Evolutionary conservation across 2,888 invertebrate species (phyloP), one percentile per base, ranked within the genome.

Genomic region (Nysson spinosus): DNA sequence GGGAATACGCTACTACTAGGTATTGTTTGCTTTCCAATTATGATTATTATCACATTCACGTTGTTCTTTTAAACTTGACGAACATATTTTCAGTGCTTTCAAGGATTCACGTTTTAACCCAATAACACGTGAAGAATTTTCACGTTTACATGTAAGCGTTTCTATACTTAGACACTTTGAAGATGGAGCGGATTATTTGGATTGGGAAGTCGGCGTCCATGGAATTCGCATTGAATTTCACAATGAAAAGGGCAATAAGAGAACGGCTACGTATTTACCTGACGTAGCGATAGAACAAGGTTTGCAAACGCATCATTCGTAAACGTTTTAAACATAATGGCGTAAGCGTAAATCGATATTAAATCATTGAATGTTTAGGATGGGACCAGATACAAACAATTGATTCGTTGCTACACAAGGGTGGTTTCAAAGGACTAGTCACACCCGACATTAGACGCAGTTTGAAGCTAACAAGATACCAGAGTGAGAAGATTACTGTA

Each of bases 301-400:
- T 96, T 52, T 22, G 65, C 50, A 39, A 9, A 17, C 14, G 1
- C 7, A 0, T 19, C 34, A 16, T 5, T 20, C 11, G 2, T 11
- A 37, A 44, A n/a, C n/a, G n/a, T n/a, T n/a, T n/a, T n/a, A n/a
- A n/a, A n/a, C n/a, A n/a, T n/a, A n/a, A n/a, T n/a, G n/a, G n/a
- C 20, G 7, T 30, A 46, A 43, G 11, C 24, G 22, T 17, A 26
- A 0, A 32, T 5, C 5, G 9, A 43, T 24, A 7, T 34, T n/a
- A 42, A 17, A 11, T 24, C 9, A 20, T 50, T 14, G 6, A 52
- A 86, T 46, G 22, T 89, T 12, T 88, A 98, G 98, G 98, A 81
- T 99, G 99, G 99, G 96, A 98, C 91, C 96, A 97, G 89, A 92
- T 96, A 72, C 97, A 99, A 89, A 99, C 99, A 20, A 97, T 99